phyloP scores from a whole-genome alignment of 2,113 vertebrate species.

The Dasyprocta punctata region DNA sequence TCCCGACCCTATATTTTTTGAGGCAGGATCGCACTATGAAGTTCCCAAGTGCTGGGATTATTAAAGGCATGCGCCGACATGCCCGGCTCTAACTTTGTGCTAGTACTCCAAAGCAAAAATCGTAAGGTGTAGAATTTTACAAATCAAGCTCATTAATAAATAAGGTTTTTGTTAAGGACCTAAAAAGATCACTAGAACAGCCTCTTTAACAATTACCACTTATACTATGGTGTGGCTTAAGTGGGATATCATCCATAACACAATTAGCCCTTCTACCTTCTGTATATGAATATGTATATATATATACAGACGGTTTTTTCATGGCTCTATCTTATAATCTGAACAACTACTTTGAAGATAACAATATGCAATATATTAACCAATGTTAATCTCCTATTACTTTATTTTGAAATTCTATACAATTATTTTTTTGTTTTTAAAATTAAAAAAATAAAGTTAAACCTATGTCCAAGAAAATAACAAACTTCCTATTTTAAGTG shows the following conservation, averaged over 20 bases:
- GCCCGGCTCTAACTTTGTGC: conserved; percentile 56
- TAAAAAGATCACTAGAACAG: conserved; percentile 26
- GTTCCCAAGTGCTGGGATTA: too few species aligned
- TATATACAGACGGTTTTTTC: too few species aligned
- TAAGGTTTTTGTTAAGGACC: conserved; percentile 60
- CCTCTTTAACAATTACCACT: conserved; percentile 33
- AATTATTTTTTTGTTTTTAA: too few species aligned
- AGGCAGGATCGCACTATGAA: too few species aligned
- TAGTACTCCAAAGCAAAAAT: conserved; percentile 64
- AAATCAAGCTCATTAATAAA: conserved; percentile 72
- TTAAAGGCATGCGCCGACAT: too few species aligned
- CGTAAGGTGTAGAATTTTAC: conserved; percentile 54
- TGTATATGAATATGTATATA: too few species aligned
- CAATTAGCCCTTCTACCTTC: not conserved
- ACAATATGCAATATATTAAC: too few species aligned
- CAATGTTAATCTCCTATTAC: too few species aligned
- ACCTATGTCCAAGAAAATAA: conserved; percentile 38
- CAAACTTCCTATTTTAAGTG: not conserved
- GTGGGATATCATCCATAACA: not conserved
- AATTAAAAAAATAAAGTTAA: not conserved
- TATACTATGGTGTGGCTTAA: conserved; percentile 41
- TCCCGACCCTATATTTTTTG: too few species aligned
- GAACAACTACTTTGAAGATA: too few species aligned
- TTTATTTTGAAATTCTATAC: too few species aligned
- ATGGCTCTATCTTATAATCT: too few species aligned